A percentile compares a stretch with the other conserved stretches of the same genome.
Conservation (phyloP, 2,888 invertebrate genomes). For the Polyommatus icarus region DNA sequence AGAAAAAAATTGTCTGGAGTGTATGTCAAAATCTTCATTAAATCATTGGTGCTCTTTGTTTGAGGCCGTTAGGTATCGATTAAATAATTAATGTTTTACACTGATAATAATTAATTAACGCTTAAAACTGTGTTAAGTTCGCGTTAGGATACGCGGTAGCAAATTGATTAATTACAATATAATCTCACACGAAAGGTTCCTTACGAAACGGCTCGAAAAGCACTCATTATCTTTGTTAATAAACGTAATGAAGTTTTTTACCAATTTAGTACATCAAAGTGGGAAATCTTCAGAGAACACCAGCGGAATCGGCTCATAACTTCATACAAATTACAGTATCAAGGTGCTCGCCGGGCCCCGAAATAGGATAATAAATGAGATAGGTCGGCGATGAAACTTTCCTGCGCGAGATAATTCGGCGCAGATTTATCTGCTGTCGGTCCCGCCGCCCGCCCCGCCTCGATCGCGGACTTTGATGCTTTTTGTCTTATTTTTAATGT, state of each 20-base stretch:
- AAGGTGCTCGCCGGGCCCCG: slow-evolving; percentile 6
- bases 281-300: not conserved
- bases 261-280: not conserved
- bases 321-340: slow-evolving; percentile 23
- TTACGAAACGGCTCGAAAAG: too few relatives aligned
- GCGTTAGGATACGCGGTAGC: too few relatives aligned
- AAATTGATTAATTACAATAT: too few relatives aligned
- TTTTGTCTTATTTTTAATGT: slow-evolving; percentile 41
- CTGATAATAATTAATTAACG: too few relatives aligned
- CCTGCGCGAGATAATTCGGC: slow-evolving; percentile 8
- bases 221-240: not conserved
- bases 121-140: too few relatives aligned
- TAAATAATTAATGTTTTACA: too few relatives aligned
- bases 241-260: not conserved
- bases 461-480: slow-evolving; percentile 42
- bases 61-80: too few relatives aligned
- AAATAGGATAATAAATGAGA: slow-evolving; percentile 31
- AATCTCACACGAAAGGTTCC: too few relatives aligned
- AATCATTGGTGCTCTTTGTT: too few relatives aligned
- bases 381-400: slow-evolving; percentile 26
- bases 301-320: slow-evolving; percentile 13
- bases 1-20: too few relatives aligned
- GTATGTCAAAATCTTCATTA: too few relatives aligned
- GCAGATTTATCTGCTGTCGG: slow-evolving; percentile 33
- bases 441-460: slow-evolving; percentile 39